phyloP scores from a whole-genome alignment of 2,888 invertebrate genomes.

The Phorcus lineatus region DNA sequence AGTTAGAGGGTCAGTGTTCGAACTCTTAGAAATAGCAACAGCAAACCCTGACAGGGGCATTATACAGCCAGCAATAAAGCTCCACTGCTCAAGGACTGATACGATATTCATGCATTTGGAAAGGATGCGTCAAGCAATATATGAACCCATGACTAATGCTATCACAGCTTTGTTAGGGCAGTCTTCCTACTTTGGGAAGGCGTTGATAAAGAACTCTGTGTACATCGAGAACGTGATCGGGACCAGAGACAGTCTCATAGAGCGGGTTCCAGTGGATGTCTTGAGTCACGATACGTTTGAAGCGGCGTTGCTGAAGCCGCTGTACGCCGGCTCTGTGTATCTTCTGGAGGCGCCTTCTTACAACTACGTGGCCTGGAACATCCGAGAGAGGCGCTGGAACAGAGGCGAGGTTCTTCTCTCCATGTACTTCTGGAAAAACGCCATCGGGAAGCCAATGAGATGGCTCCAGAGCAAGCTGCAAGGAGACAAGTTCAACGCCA shows the following conservation, averaged over 20 bases:
- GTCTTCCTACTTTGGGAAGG: slow-evolving; percentile 67
- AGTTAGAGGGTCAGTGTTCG: slow-evolving; percentile 56
- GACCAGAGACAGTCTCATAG: slow-evolving; percentile 56
- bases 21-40: slow-evolving; percentile 62
- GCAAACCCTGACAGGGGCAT: slow-evolving; percentile 66
- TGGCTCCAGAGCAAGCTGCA: slow-evolving; percentile 61
- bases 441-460: slow-evolving; percentile 59
- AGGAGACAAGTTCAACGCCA: slow-evolving; percentile 58
- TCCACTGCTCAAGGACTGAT: slow-evolving; percentile 54
- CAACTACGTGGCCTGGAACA: slow-evolving; percentile 69
- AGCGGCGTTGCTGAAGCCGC: slow-evolving; percentile 61
- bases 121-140: slow-evolving; percentile 61
- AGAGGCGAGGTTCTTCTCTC: slow-evolving; percentile 64
- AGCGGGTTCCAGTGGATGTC: slow-evolving; percentile 67
- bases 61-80: slow-evolving; percentile 66
- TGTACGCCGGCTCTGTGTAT: slow-evolving; percentile 60
- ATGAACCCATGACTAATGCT: slow-evolving; percentile 67
- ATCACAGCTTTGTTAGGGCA: slow-evolving; percentile 61
- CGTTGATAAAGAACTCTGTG: slow-evolving; percentile 62
- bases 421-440: slow-evolving; percentile 66
- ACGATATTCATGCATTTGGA: slow-evolving; percentile 70
- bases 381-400: slow-evolving; percentile 67
- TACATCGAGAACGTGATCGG: slow-evolving; percentile 69
- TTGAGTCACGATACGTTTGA: slow-evolving; percentile 71
- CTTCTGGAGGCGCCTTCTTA: slow-evolving; percentile 64